Conservation (phyloP, 1,140 invertebrate species). For the Gryon sp. region DNA sequence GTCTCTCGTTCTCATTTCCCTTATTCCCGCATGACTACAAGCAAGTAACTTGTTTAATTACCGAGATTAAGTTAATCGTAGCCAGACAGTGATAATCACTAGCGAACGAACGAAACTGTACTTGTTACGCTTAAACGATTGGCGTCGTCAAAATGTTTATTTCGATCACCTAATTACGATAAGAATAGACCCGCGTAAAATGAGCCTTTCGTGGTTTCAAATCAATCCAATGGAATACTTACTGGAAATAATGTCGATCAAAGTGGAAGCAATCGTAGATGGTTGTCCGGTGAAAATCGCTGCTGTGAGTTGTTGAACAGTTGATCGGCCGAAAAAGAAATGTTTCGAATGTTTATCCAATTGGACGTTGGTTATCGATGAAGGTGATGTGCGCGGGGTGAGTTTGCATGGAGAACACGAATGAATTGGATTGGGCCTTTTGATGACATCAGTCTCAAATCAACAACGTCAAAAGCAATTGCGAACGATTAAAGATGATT, state of each 20-base stretch:
- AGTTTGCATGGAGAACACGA: constrained; percentile 5
- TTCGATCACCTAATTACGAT: constrained; percentile 30
- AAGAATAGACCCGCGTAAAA: neutral
- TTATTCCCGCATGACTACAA: constrained; percentile 74
- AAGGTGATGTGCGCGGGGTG: neutral
- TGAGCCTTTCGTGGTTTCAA: neutral
- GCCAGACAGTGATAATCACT: constrained; percentile 73
- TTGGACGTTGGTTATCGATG: neutral
- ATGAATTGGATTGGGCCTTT: neutral
- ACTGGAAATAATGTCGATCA: constrained; percentile 38
- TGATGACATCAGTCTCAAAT: constrained; percentile 65
- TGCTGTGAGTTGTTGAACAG: constrained; percentile 27
- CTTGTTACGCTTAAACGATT: constrained; percentile 43
- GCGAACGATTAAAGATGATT: constrained; percentile 72
- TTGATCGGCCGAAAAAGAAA: neutral
- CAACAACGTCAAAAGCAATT: constrained; percentile 74
- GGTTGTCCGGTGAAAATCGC: constrained; percentile 1
- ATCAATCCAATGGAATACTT: constrained; percentile 12
- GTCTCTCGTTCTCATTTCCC: constrained; percentile 60
- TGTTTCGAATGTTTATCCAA: no score
- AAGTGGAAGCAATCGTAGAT: constrained; percentile 4
- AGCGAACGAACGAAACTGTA: constrained; percentile 48
- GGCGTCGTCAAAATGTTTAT: constrained; percentile 45
- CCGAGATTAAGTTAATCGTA: constrained; percentile 78
- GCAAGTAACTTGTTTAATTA: constrained; percentile 78